Evolutionary conservation across 2,888 invertebrate species (phyloP).

Genomic region (Zaprionus bogoriensis): DNA sequence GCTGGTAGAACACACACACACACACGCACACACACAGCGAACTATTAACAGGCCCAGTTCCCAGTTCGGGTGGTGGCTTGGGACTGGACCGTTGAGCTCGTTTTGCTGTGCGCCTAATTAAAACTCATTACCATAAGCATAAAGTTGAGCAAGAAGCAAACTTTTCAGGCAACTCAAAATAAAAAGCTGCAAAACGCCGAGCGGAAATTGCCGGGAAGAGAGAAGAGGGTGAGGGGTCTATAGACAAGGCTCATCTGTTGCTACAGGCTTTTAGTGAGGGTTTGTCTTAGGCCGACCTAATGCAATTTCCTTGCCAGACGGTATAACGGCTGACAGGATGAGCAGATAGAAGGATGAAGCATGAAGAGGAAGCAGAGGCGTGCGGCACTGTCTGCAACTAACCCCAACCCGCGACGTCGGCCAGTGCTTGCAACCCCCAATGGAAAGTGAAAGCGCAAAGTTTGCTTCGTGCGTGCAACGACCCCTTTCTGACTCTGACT

Average conservation of each 20-base stretch:
- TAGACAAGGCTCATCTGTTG: constrained; percentile 25
- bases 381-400: constrained; percentile 33
- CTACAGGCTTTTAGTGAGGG: constrained; percentile 30
- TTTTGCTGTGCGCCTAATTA: constrained; percentile 75
- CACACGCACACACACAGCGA: constrained; percentile 1
- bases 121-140: constrained; percentile 78
- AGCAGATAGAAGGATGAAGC: no score
- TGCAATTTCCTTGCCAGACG: constrained; percentile 77
- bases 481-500: constrained; percentile 46
- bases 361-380: constrained; percentile 6
- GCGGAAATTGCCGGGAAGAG: constrained; percentile 53
- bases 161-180: constrained; percentile 19
- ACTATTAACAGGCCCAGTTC: constrained; percentile 22
- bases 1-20: background rate
- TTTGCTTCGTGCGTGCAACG: constrained; percentile 66
- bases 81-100: constrained; percentile 37
- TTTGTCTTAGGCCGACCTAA: constrained; percentile 50
- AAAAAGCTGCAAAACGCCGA: constrained; percentile 4
- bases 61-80: constrained; percentile 28
- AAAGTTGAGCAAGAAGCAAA: constrained; percentile 63
- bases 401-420: background rate
- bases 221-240: background rate
- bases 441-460: constrained; percentile 63
- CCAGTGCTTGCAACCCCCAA: constrained; percentile 39
- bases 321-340: no score